Evolutionary conservation across 2,797 vertebrate species (phyloP).

Genomic region (Hirundo rustica): DNA sequence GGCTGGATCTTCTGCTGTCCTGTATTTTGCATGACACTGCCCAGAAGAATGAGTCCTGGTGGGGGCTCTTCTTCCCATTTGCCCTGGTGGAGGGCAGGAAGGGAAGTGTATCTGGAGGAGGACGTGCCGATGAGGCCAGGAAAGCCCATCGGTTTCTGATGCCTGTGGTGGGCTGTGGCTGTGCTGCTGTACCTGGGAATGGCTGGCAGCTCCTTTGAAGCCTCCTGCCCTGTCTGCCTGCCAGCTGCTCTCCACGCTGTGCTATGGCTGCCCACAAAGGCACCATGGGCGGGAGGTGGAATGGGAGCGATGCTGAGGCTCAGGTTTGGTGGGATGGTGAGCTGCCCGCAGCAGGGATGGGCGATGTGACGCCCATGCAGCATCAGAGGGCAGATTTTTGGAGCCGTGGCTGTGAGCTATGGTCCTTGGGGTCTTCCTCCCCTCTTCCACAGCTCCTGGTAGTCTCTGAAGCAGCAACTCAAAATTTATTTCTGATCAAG

Average conservation of each 20-base stretch:
- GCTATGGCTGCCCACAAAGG: neutral
- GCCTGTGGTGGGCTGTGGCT: fast-evolving
- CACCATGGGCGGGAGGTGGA: fast-evolving
- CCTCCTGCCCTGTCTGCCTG: neutral
- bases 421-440: neutral
- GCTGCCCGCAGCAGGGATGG: fast-evolving
- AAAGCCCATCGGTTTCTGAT: fast-evolving
- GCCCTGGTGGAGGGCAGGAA: neutral
- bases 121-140: fast-evolving
- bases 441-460: neutral
- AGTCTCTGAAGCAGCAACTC: neutral
- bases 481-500: neutral
- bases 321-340: fast-evolving
- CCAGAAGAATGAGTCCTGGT: neutral
- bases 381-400: neutral
- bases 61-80: neutral
- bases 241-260: neutral
- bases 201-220: slow-evolving; percentile 11
- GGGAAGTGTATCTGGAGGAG: neutral
- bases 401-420: fast-evolving
- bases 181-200: neutral
- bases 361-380: fast-evolving
- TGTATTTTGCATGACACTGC: neutral
- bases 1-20: neutral
- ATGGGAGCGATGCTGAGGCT: fast-evolving